These are phyloP conservation scores for Aegypius monachus DNA, from an alignment of 2,113 vertebrate genomes.

Conservation along the genomic window DNA sequence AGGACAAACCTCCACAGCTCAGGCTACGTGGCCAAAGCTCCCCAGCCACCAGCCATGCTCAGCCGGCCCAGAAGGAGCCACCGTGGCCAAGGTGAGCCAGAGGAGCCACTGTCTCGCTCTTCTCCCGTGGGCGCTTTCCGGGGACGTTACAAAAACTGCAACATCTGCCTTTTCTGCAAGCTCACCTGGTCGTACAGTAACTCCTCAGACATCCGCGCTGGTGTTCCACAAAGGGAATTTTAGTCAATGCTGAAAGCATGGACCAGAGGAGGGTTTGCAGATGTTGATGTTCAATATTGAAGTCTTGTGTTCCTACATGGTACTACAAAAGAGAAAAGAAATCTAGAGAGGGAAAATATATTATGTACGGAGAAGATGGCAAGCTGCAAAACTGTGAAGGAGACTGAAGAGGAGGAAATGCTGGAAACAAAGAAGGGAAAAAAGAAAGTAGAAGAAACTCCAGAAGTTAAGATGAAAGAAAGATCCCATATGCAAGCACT, in stretches of 20 bases:
- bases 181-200: neutral
- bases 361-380: neutral
- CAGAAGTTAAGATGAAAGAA: neutral
- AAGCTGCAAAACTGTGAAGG: neutral
- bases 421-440: neutral
- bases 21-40: neutral
- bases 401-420: neutral
- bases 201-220: neutral
- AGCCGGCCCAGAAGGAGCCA: neutral
- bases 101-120: neutral
- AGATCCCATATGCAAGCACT: neutral
- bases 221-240: neutral
- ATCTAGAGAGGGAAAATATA: neutral
- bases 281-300: neutral
- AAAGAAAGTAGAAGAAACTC: neutral
- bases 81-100: neutral
- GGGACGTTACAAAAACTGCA: neutral
- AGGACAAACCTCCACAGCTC: neutral
- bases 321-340: neutral
- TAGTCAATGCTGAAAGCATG: neutral
- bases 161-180: neutral
- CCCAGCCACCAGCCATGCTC: neutral
- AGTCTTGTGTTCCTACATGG: neutral
- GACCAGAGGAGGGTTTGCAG: neutral
- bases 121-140: fast-evolving